phyloP scores from a whole-genome alignment of 2,797 vertebrate species.

The Lepidocolaptes lacrymiger region DNA sequence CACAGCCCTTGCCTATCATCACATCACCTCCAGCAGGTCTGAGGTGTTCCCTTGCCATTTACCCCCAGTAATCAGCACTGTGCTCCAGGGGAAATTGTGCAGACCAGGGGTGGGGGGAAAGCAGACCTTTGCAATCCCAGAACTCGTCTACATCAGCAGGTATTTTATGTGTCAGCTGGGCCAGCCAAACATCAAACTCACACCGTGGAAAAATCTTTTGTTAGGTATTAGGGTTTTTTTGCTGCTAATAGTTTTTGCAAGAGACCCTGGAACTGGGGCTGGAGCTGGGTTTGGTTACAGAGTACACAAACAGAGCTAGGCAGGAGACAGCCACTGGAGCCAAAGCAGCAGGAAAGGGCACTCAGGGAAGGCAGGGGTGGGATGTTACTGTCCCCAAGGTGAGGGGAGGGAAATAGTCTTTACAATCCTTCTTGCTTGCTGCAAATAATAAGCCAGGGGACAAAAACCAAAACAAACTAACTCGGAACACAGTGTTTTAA shows the following conservation, averaged over 20 bases:
- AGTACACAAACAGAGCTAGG: neutral
- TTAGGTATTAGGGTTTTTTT: neutral
- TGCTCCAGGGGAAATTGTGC: neutral
- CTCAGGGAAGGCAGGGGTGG: neutral
- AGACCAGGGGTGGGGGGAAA: accelerated
- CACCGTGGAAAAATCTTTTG: accelerated
- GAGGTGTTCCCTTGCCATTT: neutral
- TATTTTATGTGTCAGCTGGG: neutral
- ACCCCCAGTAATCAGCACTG: neutral
- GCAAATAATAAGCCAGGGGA: neutral
- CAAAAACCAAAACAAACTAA: neutral
- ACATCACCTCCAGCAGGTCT: neutral
- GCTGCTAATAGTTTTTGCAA: neutral
- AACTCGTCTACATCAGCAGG: neutral
- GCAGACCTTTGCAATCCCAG: neutral
- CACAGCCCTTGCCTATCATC: neutral
- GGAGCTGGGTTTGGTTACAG: neutral
- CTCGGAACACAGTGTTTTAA: neutral
- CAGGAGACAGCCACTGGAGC: neutral
- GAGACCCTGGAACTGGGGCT: neutral
- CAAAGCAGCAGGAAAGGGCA: neutral
- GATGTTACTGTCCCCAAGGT: neutral
- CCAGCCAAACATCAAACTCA: neutral
- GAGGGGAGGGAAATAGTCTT: neutral
- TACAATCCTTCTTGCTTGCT: neutral